These are phyloP conservation scores for Pollenia griseotomentosa DNA, from an alignment of 2,888 invertebrate genomes.

Conservation along the genomic window DNA sequence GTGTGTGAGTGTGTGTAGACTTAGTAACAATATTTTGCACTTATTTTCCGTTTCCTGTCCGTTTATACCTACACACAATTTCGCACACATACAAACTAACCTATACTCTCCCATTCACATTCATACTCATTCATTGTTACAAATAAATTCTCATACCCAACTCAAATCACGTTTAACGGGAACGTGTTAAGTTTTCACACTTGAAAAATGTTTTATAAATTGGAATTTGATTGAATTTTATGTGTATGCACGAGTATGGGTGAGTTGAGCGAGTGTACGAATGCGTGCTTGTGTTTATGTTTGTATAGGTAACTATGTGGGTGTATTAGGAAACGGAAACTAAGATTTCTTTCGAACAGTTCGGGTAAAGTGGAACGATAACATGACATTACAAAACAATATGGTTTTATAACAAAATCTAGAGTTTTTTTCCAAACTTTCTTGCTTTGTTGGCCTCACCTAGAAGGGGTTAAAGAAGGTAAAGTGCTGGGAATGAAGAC, in stretches of 20 bases:
- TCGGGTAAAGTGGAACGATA: conserved; percentile 12
- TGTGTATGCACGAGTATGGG: conserved; percentile 29
- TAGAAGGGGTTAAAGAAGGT: conserved; percentile 36
- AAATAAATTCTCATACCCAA: conserved; percentile 61
- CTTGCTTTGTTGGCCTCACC: background rate
- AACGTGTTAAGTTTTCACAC: conserved; percentile 82
- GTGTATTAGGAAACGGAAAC: conserved; percentile 39
- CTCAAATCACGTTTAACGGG: conserved; percentile 76
- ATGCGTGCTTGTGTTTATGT: background rate
- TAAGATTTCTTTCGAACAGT: conserved; percentile 34
- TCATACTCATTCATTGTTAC: conserved; percentile 19
- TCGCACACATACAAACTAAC: background rate
- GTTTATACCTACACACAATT: conserved; percentile 24
- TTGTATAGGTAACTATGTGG: conserved; percentile 10
- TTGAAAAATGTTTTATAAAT: conserved; percentile 79
- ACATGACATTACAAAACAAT: conserved; percentile 44
- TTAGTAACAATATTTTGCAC: conserved; percentile 65
- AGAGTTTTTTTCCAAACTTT: background rate
- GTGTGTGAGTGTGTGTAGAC: conserved; percentile 8
- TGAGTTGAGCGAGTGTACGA: conserved; percentile 27
- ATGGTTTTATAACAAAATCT: conserved; percentile 33
- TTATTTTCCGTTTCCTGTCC: conserved; percentile 74
- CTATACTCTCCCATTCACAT: background rate
- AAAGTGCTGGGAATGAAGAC: conserved; percentile 13
- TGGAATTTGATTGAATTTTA: conserved; percentile 73